Base-by-base conservation (phyloP, 2,797 vertebrate species). In the Sebastes hubbsi region DNA sequence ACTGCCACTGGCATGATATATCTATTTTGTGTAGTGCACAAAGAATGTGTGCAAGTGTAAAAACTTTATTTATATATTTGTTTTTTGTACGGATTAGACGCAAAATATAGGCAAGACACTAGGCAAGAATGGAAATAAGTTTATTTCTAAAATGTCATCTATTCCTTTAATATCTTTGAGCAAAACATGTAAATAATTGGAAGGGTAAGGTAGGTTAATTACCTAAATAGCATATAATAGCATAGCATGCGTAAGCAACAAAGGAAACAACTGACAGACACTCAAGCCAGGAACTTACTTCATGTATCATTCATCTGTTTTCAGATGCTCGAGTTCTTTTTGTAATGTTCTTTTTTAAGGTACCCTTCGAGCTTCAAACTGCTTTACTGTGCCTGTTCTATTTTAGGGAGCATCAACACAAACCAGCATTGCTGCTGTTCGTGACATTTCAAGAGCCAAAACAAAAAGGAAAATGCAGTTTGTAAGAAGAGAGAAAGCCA, bases 371-470 rank as follows among this genome's bases (percentile, higher is more conserved):
- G 11, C 16, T 52, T 52, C 56, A 24, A 29, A 38, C 29, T 49
- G 58, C n/a, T 36, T 36, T n/a, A 25, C 20, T 52, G 22, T 56
- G n/a, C 22, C 64, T 10, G 5, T 58, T 77, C 12, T 76, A 30
- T 78, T 85, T 75, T 42, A 14, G 10, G 32, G 46, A 62, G n/a
- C 8, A 42, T 59, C 36, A 64, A 54, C 29, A 78, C 42, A 67
- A 59, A 70, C 14, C 60, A 67, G 11, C 46, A 22, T 58, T 16
- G 54, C 52, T 72, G 67, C 11, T 60, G 10, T 63, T 59, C n/a
- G 2, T 83, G 65, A 66, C 65, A 80, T 83, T 77, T 77, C n/a
- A 32, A 78, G 74, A 55, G 42, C 59, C 61, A 34, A 63, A 59
- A 72, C 18, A 49, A 75, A 30, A 63, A 66, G 18, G 4, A 27